Conservation (phyloP, 2,113 vertebrate species). For the Panthera tigris region DNA sequence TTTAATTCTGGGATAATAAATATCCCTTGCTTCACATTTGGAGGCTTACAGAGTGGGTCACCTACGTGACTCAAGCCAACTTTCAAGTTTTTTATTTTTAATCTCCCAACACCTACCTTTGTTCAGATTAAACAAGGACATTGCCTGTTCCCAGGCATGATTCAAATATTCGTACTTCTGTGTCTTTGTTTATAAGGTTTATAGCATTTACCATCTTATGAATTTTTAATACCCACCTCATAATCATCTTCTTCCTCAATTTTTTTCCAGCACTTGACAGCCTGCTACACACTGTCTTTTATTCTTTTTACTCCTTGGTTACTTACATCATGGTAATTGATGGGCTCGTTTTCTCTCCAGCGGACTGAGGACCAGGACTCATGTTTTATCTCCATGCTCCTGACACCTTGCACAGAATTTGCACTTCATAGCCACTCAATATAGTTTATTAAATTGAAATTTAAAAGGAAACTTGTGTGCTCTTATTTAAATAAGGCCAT, state of each 20-base stretch:
- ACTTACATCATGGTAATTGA: neutral
- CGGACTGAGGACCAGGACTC: neutral
- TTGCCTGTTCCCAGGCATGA: neutral
- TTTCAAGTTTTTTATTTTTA: constrained; percentile 6
- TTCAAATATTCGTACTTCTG: neutral
- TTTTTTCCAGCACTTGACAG: neutral
- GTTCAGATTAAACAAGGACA: neutral
- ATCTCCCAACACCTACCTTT: neutral
- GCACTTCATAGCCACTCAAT: neutral
- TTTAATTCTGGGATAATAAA: constrained; percentile 32
- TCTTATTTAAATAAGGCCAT: constrained; percentile 64
- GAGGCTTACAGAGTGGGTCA: neutral
- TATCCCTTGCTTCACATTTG: neutral
- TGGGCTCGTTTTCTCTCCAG: neutral
- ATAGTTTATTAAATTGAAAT: constrained; percentile 55
- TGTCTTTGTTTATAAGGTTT: constrained; percentile 44
- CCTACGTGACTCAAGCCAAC: neutral
- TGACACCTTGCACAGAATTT: constrained; percentile 23
- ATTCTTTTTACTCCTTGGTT: neutral
- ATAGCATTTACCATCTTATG: neutral
- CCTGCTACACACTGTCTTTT: neutral
- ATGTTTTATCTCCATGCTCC: neutral
- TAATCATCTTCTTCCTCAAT: neutral
- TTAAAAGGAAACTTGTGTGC: constrained; percentile 47
- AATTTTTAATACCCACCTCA: constrained; percentile 31